Evolutionary conservation across 2,797 vertebrate species (phyloP), one percentile per base, ranked within the genome.

Genomic region (Urophycis tenuis): DNA sequence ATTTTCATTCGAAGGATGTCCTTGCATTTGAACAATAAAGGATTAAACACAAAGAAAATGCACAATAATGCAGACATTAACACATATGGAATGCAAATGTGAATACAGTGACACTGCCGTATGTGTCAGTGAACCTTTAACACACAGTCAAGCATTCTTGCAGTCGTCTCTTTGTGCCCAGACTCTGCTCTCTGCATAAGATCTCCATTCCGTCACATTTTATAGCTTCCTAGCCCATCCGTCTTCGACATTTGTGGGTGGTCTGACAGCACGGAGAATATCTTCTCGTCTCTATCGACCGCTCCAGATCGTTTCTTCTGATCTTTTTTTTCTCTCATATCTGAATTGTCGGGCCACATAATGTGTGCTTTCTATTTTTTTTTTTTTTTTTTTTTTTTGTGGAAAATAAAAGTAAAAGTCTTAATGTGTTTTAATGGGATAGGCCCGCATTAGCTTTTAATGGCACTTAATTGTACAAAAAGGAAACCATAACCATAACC

Each of bases 391-490:
- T n/a, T n/a, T n/a, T n/a, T n/a, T n/a, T n/a, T n/a, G n/a, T n/a
- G n/a, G n/a, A n/a, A n/a, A n/a, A n/a, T n/a, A n/a, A n/a, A n/a
- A n/a, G n/a, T n/a, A n/a, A 83, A 83, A 85, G 89, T 85, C 87
- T 91, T 92, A 91, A 92, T 90, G 86, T 82, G 87, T 78, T 89
- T 89, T 90, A 93, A 93, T 89, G 83, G 88, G 89, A 90, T 88
- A 90, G 39, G 14, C 39, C 39, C 17, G 39, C 86, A 93, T 94
- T 93, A 90, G 88, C 87, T 91, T 93, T 92, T 92, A 94, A 93
- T 93, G 90, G 91, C 89, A 91, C 92, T 93, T 93, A 93, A 91
- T 92, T 92, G 89, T 87, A 87, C 88, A 90, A 92, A 92, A 93
- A 93, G 92, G 89, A 93, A 93, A 93, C 90, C 39, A 41, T 41